Percentiles rank a stretch among this genome's conserved stretches.
Conservation (phyloP, 2,888 invertebrate species). For the Pyrrhosoma nymphula region DNA sequence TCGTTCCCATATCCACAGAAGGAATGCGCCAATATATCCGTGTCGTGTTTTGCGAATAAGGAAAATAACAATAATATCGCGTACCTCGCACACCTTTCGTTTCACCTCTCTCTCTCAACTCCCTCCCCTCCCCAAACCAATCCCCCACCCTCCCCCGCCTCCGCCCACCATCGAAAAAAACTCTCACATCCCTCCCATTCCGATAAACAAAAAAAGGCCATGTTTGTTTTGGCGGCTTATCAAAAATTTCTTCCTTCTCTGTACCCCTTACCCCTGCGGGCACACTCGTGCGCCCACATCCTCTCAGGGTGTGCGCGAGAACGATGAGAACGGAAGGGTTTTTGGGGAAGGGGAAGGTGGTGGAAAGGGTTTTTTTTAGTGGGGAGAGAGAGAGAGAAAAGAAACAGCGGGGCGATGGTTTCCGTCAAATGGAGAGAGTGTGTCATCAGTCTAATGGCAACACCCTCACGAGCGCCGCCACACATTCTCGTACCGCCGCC, state of each 20-base stretch:
- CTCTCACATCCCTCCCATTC: background rate
- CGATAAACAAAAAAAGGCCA: background rate
- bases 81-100: too few relatives aligned
- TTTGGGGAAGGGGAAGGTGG: background rate
- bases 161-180: background rate
- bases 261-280: background rate
- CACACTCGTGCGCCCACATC: background rate
- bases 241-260: background rate
- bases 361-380: too few relatives aligned
- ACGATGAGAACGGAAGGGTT: background rate
- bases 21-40: background rate
- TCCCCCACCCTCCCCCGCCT: too few relatives aligned
- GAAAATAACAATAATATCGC: background rate
- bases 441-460: background rate
- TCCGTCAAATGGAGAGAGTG: background rate
- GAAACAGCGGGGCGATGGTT: background rate
- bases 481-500: background rate
- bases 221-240: slow-evolving; percentile 13
- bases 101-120: too few relatives aligned
- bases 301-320: background rate
- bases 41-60: background rate
- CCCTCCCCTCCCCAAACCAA: too few relatives aligned
- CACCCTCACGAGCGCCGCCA: background rate
- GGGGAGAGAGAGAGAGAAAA: background rate
- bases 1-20: background rate